Evolutionary conservation across 2,113 vertebrate genomes (phyloP), one percentile per base, ranked within the genome.

Genomic region (Oreochromis niloticus): DNA sequence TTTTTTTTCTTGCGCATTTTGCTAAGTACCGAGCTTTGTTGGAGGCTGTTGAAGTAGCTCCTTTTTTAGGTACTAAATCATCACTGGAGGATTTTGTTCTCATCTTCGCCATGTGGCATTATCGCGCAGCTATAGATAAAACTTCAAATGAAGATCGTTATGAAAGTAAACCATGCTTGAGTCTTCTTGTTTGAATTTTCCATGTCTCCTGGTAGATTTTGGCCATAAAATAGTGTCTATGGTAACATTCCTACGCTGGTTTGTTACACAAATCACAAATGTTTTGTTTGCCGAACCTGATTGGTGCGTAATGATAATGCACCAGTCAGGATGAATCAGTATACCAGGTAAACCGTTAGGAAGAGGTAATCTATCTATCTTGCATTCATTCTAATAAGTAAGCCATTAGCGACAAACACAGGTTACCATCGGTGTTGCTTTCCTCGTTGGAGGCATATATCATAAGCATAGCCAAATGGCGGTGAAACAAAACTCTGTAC

Each of bases 121-220:
- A 52, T 48, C 4, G 22, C 14, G 39, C 30, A 48, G 11, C 71
- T 22, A 16, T 16, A 68, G 7, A 52, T 57, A 32, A 46, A 86
- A 27, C 9, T 54, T 80, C 5, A 82, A 27, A 48, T 59, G 56
- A 59, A 59, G 24, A 4, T 12, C 19, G 4, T 8, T 87, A 9
- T 22, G 2, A 79, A 84, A 36, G 4, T 57, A n/a, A 4, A 27
- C 7, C 13, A 39, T 66, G 55, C 41, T 68, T 73, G 85, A 87
- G 30, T 68, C 14, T 9, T 82, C 85, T 85, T 89, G 84, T 85
- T 81, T 4, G 22, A 43, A 56, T 87, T 92, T 89, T 68, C 48
- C 55, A 87, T 16, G 9, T 85, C 61, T n/a, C 2, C 17, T 56
- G 22, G 9, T 56, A 56, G 54, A 55, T 55, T 55, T 63, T n/a